Evolutionary conservation across 2,113 vertebrate genomes (phyloP), one percentile per base, ranked within the genome.

Genomic region (Anolis carolinensis): DNA sequence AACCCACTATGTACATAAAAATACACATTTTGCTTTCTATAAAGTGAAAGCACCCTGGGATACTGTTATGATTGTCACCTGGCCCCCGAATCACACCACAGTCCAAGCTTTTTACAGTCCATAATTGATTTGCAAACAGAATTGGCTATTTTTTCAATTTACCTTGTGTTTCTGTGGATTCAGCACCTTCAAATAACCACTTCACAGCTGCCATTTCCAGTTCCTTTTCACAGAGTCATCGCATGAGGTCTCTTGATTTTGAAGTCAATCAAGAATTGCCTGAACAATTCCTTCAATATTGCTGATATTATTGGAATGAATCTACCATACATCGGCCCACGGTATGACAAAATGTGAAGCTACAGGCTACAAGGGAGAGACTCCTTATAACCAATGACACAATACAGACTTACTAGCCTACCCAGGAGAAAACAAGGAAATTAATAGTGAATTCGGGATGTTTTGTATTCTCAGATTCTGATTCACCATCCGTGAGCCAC

Each of bases 401-500:
- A 72, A 8, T 1, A 2, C 50, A 44, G 32, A 50, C 25, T 63
- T 36, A 68, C n/a, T 11, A 36, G 44, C 62, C 75, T 65, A 55
- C 32, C 85, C 0, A 20, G 9, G n/a, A 50, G 18, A 63, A 20
- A 59, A 59, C 55, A 55, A 73, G 86, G 82, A 65, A 50, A 7
- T 11, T 62, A 68, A 80, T 71, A 20, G 59, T 50, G 70, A 63
- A 4, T 5, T 2, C 1, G 10, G 0, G 34, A 62, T 79, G 4
- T 79, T 32, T n/a, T 0, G 7, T 1, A 16, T 23, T 7, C 59
- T n/a, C 18, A 0, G 7, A 7, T 75, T 88, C 39, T 1, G 93
- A 90, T 9, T 65, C 82, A 87, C 83, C 86, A 86, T 80, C 81
- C 88, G 86, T 39, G 39, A 88, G 34, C 74, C 81, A 83, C 36